These are phyloP conservation scores for Hylyphantes graminicola DNA, from an alignment of 1,140 invertebrate genomes.

Conservation along the genomic window DNA sequence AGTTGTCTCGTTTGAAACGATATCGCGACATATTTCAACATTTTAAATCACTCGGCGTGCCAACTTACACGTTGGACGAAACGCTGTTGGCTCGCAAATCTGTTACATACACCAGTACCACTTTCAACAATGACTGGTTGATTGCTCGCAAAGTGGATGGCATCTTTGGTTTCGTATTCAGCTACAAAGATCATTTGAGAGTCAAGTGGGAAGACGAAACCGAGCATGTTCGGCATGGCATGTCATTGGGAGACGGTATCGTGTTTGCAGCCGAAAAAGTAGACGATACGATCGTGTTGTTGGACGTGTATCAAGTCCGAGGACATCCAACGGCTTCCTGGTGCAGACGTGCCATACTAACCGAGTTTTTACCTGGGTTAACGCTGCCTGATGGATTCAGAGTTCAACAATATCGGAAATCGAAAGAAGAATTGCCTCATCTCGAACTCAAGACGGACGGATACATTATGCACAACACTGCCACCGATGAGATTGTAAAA, in stretches of 20 bases:
- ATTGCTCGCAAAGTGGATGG: slow-evolving; percentile 25
- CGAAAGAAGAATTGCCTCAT: not conserved
- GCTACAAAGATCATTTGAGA: not conserved
- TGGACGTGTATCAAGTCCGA: slow-evolving; percentile 38
- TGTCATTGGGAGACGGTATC: slow-evolving; percentile 20
- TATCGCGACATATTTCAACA: not conserved
- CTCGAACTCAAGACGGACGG: not conserved
- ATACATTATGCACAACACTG: not conserved
- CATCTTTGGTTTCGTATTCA: slow-evolving; percentile 13
- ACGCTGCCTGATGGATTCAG: not conserved
- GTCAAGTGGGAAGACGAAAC: slow-evolving; percentile 26
- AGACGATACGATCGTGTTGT: not conserved
- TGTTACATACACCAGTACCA: not conserved
- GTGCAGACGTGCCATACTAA: not conserved
- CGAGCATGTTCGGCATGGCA: too few species aligned
- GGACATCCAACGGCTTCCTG: not conserved
- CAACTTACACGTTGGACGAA: not conserved
- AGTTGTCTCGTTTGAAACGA: not conserved
- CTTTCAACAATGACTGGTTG: not conserved
- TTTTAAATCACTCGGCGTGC: not conserved
- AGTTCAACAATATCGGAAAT: not conserved
- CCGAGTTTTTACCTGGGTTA: not conserved
- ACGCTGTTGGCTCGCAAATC: not conserved
- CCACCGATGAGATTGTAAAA: not conserved
- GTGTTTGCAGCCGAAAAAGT: slow-evolving; percentile 21